Evolutionary conservation across 2,888 invertebrate genomes (phyloP), one percentile per base, ranked within the genome.

Genomic region (Lydus trimaculatus): DNA sequence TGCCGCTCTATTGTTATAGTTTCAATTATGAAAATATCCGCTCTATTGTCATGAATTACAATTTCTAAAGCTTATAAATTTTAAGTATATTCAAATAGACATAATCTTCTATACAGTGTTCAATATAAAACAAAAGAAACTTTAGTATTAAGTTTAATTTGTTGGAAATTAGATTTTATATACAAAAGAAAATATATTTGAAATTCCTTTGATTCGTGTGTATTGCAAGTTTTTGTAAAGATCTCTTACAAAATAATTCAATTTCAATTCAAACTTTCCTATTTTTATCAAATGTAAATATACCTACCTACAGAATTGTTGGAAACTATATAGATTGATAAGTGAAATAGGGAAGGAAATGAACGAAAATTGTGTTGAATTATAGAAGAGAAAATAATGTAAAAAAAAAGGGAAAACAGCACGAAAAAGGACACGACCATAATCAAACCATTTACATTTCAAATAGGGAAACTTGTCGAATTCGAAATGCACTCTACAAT

Each of bases 391-490:
- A 13, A 25, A 8, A n/a, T n/a, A 56, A 25, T 25, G 23, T 2
- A 56, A 25, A 61, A 31, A 56, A 25, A 61, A 31, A 25, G 31
- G 63, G 43, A 60, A 60, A 36, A 66, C n/a, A n/a, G n/a, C n/a
- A n/a, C n/a, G 61, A 66, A 70, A 64, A 65, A 70, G 66, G 66
- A 60, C 58, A 64, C 23, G 48, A 33, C 33, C n/a, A 11, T 9
- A 48, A 48, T 60, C 60, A 31, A 72, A 65, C 67, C 62, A 73
- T 72, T 73, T 73, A 71, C 72, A 73, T 73, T 73, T 71, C 67
- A 73, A 71, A 73, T 73, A 66, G 63, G n/a, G 66, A 71, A 72
- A 72, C 69, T 67, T 65, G 63, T 58, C 52, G 72, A 71, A 72
- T 72, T 67, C 71, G 71, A 69, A 73, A 69, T 25, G 1, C 8